phyloP scores from a whole-genome alignment of 2,113 vertebrate genomes.

The Larimichthys polyactis region DNA sequence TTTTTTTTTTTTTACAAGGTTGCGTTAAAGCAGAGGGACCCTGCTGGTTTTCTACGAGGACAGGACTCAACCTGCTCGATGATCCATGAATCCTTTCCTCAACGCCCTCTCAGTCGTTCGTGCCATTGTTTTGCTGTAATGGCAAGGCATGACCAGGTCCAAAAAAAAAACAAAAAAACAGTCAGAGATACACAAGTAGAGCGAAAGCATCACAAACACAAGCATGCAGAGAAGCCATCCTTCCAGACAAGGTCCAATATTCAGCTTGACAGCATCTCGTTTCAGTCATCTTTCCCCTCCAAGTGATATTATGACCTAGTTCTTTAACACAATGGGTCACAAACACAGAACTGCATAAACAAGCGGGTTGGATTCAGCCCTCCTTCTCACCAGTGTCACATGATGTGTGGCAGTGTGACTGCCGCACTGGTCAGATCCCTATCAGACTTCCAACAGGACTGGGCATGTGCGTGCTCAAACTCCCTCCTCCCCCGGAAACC shows the following conservation, averaged over 20 bases:
- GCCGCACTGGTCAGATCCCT: slow-evolving; percentile 57
- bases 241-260: slow-evolving; percentile 49
- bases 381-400: slow-evolving; percentile 61
- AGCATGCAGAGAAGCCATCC: slow-evolving; percentile 29
- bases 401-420: slow-evolving; percentile 69
- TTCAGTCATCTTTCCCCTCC: slow-evolving; percentile 37
- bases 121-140: slow-evolving; percentile 28
- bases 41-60: slow-evolving; percentile 54
- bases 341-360: slow-evolving; percentile 64
- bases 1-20: slow-evolving; percentile 65
- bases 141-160: slow-evolving; percentile 43
- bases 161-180: slow-evolving; percentile 12
- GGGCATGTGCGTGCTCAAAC: slow-evolving; percentile 53
- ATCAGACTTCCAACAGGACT: slow-evolving; percentile 58
- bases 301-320: slow-evolving; percentile 62
- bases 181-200: slow-evolving; percentile 22
- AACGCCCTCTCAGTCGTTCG: slow-evolving; percentile 23
- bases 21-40: slow-evolving; percentile 53
- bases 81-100: slow-evolving; percentile 54
- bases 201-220: slow-evolving; percentile 30
- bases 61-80: slow-evolving; percentile 51
- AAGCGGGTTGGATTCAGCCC: slow-evolving; percentile 52
- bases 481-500: slow-evolving; percentile 65
- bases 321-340: slow-evolving; percentile 59
- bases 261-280: slow-evolving; percentile 39